Conservation (phyloP, 2,888 invertebrate species). For the Drosophila villosipedis region DNA sequence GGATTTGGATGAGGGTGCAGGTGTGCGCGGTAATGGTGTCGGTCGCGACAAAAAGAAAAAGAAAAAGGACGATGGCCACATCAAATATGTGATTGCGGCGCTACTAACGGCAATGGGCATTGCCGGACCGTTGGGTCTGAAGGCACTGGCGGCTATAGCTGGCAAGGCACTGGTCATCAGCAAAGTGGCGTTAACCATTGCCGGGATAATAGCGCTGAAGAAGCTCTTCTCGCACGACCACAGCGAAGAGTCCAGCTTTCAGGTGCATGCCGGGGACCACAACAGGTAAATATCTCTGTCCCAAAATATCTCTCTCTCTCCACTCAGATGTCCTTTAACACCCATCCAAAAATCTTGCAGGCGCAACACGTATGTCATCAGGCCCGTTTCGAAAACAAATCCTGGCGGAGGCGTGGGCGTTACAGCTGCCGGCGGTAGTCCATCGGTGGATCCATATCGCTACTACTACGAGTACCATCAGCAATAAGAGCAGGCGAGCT, state of each 20-base stretch:
- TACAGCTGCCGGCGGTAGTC: slow-evolving; percentile 74
- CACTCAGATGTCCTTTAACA: not conserved
- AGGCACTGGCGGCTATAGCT: slow-evolving; percentile 89
- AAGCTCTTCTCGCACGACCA: slow-evolving; percentile 90
- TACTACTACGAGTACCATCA: slow-evolving; percentile 87
- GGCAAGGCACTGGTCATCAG: slow-evolving; percentile 90
- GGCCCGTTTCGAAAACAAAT: slow-evolving; percentile 86
- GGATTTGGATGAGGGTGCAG: slow-evolving; percentile 6
- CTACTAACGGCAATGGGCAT: slow-evolving; percentile 89
- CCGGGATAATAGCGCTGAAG: slow-evolving; percentile 90
- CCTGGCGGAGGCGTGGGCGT: slow-evolving; percentile 62
- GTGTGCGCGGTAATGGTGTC: slow-evolving; percentile 43
- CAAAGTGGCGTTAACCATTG: slow-evolving; percentile 90
- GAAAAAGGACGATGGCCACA: slow-evolving; percentile 81
- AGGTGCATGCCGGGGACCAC: slow-evolving; percentile 89
- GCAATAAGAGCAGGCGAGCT: slow-evolving; percentile 41
- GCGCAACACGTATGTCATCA: slow-evolving; percentile 88
- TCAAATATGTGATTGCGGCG: slow-evolving; percentile 87
- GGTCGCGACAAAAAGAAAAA: slow-evolving; percentile 84
- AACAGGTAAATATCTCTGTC: slow-evolving; percentile 86
- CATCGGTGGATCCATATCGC: slow-evolving; percentile 87
- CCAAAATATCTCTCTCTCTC: not conserved
- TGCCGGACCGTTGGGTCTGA: slow-evolving; percentile 89
- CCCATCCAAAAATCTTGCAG: slow-evolving; percentile 77
- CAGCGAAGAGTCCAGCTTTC: slow-evolving; percentile 88